These are phyloP conservation scores for Periophthalmus magnuspinnatus DNA, from an alignment of 2,797 vertebrate species.

Conservation along the genomic window DNA sequence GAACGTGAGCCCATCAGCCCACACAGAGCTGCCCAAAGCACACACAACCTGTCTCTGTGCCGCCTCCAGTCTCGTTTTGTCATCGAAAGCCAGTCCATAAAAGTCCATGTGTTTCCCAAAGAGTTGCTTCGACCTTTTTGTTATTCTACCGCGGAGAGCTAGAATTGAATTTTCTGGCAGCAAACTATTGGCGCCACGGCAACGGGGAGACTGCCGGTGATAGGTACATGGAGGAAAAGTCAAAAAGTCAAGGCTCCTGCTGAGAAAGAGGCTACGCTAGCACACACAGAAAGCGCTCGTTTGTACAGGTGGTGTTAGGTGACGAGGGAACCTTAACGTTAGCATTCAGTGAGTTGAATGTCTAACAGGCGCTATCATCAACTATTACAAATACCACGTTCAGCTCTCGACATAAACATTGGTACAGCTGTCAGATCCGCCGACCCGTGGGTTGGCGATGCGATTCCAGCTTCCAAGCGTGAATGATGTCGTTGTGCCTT, in stretches of 20 bases:
- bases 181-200: constrained; percentile 23
- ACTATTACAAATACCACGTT: not conserved
- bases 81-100: constrained; percentile 44
- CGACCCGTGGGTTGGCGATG: too few relatives aligned
- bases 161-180: constrained; percentile 29
- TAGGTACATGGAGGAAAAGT: constrained; percentile 23
- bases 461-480: too few relatives aligned
- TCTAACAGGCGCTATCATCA: constrained; percentile 22
- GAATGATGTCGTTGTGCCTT: too few relatives aligned
- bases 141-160: not conserved
- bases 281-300: constrained; percentile 3
- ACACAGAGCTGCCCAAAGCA: constrained; percentile 60
- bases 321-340: constrained; percentile 28
- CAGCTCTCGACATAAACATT: too few relatives aligned
- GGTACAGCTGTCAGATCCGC: too few relatives aligned
- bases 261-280: not conserved
- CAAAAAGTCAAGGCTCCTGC: constrained; percentile 32
- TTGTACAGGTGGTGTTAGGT: constrained; percentile 9
- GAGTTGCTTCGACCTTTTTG: constrained; percentile 25
- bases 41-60: constrained; percentile 45
- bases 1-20: constrained; percentile 68
- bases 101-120: constrained; percentile 46
- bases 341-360: constrained; percentile 33
- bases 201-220: constrained; percentile 16
- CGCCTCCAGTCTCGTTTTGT: constrained; percentile 70